Percentiles rank a stretch among this genome's conserved stretches.
These are phyloP conservation scores for Acronicta alni DNA, from an alignment of 2,888 invertebrate species.

Conservation along the genomic window DNA sequence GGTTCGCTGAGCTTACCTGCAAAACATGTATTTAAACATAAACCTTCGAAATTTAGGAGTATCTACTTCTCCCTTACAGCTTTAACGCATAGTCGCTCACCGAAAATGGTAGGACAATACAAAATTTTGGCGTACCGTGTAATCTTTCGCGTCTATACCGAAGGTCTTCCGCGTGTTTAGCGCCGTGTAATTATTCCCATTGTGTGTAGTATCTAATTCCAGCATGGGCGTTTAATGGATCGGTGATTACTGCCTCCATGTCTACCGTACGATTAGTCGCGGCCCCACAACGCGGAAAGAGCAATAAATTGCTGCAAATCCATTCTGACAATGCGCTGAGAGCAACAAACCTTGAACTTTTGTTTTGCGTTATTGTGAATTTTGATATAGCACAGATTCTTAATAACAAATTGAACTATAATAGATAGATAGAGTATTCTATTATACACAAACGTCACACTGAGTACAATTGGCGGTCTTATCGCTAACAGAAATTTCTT, in stretches of 20 bases:
- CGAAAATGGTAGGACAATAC: slow-evolving; percentile 52
- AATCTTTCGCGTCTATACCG: slow-evolving; percentile 57
- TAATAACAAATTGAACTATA: slow-evolving; percentile 15
- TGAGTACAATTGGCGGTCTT: no score
- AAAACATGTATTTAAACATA: slow-evolving; percentile 21
- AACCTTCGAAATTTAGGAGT: slow-evolving; percentile 15
- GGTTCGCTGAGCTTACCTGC: slow-evolving; percentile 27
- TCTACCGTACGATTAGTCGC: slow-evolving; percentile 67
- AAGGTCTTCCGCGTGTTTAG: slow-evolving; percentile 67
- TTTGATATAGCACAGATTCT: slow-evolving; percentile 42
- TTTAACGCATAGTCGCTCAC: slow-evolving; percentile 8
- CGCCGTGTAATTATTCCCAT: slow-evolving; percentile 68
- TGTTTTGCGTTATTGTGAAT: slow-evolving; percentile 59
- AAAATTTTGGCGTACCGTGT: slow-evolving; percentile 61
- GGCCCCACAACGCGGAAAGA: slow-evolving; percentile 74
- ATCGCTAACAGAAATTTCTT: no score
- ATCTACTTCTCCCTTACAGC: not conserved
- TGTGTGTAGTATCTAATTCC: slow-evolving; percentile 73
- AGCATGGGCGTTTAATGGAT: slow-evolving; percentile 79
- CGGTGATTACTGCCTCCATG: slow-evolving; percentile 66
- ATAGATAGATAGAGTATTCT: no score
- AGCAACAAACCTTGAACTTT: slow-evolving; percentile 75
- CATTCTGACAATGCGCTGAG: slow-evolving; percentile 64
- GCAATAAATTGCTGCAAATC: slow-evolving; percentile 65
- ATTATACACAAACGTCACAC: no score